Evolutionary conservation across 1,140 invertebrate genomes (phyloP).

Genomic region (Diabrotica virgifera): DNA sequence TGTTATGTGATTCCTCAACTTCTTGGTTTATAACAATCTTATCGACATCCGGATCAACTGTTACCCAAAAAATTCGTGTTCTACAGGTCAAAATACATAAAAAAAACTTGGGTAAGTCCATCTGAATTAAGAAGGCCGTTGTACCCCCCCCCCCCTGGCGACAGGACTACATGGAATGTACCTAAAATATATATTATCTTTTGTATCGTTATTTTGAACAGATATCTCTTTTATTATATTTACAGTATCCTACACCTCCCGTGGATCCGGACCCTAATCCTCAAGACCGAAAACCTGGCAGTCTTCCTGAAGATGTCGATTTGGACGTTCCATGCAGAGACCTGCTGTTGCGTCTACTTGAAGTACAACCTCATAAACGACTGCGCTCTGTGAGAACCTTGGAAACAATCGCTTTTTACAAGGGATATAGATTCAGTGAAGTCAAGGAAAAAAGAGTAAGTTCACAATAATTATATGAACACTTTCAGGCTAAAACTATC

Average conservation of each 20-base stretch:
- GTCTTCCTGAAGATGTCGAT: constrained; percentile 33
- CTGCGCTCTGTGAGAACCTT: constrained; percentile 50
- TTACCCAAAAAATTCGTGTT: no score
- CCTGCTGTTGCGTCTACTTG: constrained; percentile 49
- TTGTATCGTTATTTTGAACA: no score
- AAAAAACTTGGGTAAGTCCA: no score
- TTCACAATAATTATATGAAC: not conserved
- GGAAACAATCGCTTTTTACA: constrained; percentile 52
- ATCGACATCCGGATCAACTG: no score
- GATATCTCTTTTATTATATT: constrained; percentile 1
- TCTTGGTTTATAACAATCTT: no score
- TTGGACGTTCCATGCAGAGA: constrained; percentile 46
- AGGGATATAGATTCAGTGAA: constrained; percentile 50
- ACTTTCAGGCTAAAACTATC: no score
- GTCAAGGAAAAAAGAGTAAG: constrained; percentile 40
- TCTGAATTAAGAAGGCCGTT: no score
- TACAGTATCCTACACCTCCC: constrained; percentile 27
- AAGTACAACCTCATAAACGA: constrained; percentile 47
- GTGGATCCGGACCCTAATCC: constrained; percentile 12
- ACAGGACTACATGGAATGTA: no score
- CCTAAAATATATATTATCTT: no score
- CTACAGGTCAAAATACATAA: no score
- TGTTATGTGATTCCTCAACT: no score
- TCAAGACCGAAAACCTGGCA: constrained; percentile 24
- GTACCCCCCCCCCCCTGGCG: no score